phyloP scores from a whole-genome alignment of 2,888 invertebrate species.

The Netelia inedita region DNA sequence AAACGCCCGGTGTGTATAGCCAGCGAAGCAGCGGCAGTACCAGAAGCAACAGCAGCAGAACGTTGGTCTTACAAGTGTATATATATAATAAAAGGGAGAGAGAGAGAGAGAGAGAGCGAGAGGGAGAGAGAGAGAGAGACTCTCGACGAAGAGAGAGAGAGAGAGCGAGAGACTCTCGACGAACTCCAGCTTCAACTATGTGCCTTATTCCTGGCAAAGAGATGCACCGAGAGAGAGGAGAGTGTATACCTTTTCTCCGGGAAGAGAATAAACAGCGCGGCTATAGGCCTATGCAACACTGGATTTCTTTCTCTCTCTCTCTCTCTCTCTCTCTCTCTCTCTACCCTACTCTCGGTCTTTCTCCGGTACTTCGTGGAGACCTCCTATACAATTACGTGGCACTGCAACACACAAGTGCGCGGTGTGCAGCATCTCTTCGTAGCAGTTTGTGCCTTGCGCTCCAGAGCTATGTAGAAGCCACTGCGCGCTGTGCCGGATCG shows the following conservation, averaged over 20 bases:
- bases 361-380: constrained; percentile 27
- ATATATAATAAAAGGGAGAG: constrained; percentile 12
- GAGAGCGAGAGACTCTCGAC: constrained; percentile 19
- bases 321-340: not conserved
- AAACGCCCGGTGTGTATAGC: not conserved
- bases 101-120: constrained; percentile 26
- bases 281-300: constrained; percentile 38
- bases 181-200: constrained; percentile 22
- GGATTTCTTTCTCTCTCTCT: constrained; percentile 25
- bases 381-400: constrained; percentile 61
- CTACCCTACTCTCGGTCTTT: not conserved
- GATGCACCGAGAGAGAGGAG: constrained; percentile 43
- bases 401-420: constrained; percentile 46
- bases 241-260: constrained; percentile 46
- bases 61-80: constrained; percentile 38
- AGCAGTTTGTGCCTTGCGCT: constrained; percentile 38
- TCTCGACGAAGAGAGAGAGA: constrained; percentile 21
- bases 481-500: constrained; percentile 15
- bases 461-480: constrained; percentile 20
- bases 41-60: constrained; percentile 1
- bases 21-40: constrained; percentile 21
- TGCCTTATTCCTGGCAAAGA: constrained; percentile 38
- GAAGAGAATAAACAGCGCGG: constrained; percentile 63
- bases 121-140: constrained; percentile 23
- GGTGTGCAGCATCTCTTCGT: constrained; percentile 29